phyloP scores from a whole-genome alignment of 1,140 invertebrate species.

The Cydia pomonella region DNA sequence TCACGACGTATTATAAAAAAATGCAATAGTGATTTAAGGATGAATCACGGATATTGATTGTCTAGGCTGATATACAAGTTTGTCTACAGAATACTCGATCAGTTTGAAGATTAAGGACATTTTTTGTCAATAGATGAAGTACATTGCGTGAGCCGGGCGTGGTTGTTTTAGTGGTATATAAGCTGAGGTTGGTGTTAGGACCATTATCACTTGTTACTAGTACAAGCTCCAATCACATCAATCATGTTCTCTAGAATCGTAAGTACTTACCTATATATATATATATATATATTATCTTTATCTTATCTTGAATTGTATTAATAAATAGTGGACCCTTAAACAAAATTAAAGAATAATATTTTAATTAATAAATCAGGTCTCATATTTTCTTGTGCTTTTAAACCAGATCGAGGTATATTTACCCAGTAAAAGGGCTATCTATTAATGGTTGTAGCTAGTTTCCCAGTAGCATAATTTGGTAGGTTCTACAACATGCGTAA shows the following conservation, averaged over 20 bases:
- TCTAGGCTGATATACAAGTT: neutral
- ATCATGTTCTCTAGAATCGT: conserved; percentile 24
- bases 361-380: too few relatives aligned
- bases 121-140: conserved; percentile 30
- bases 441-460: too few relatives aligned
- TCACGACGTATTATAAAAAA: neutral
- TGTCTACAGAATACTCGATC: conserved; percentile 12
- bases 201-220: conserved; percentile 28
- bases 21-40: neutral
- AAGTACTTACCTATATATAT: too few relatives aligned
- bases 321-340: neutral
- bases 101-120: conserved; percentile 32
- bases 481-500: too few relatives aligned
- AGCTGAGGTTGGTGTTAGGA: neutral
- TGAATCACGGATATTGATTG: conserved; percentile 23
- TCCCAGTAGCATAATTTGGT: too few relatives aligned
- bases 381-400: too few relatives aligned
- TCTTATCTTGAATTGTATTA: neutral
- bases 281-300: neutral
- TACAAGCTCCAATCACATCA: neutral
- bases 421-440: too few relatives aligned
- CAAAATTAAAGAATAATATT: too few relatives aligned
- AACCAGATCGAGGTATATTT: too few relatives aligned
- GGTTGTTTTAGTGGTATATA: conserved; percentile 30
- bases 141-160: conserved; percentile 7